phyloP scores from a whole-genome alignment of 2,797 vertebrate genomes.

The Chelonia mydas region DNA sequence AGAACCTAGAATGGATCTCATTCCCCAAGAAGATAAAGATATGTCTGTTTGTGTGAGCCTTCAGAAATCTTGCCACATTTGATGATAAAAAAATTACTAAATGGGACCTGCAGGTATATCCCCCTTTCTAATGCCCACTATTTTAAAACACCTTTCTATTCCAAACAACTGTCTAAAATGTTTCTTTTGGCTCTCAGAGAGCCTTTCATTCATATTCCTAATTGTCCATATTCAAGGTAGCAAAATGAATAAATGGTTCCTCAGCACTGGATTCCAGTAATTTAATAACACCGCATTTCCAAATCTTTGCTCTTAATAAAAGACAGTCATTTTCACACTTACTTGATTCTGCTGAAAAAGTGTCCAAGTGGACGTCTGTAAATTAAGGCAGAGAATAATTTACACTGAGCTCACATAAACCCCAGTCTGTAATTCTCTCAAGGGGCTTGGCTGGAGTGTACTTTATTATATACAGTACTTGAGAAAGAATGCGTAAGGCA shows the following conservation, averaged over 20 bases:
- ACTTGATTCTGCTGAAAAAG: not conserved
- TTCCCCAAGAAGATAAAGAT: not conserved
- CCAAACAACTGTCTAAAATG: no score
- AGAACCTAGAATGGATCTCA: not conserved
- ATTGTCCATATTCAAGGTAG: not conserved
- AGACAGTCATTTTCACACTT: not conserved
- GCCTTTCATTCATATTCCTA: not conserved
- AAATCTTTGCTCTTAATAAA: not conserved
- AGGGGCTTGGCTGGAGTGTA: not conserved
- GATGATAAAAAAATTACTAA: not conserved
- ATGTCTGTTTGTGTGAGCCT: not conserved
- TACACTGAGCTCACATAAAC: not conserved
- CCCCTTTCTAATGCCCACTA: not conserved
- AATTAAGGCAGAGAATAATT: not conserved
- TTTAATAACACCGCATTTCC: not conserved
- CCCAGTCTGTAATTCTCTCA: not conserved
- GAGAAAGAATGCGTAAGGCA: not conserved
- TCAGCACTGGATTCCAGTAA: not conserved
- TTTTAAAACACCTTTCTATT: no score
- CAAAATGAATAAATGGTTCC: not conserved
- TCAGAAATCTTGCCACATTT: not conserved
- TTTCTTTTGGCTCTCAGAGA: no score
- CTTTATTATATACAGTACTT: not conserved
- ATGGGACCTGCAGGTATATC: not conserved
- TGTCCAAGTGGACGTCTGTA: not conserved